Evolutionary conservation across 2,797 vertebrate species (phyloP), one percentile per base, ranked within the genome.

Genomic region (Myotis daubentonii): DNA sequence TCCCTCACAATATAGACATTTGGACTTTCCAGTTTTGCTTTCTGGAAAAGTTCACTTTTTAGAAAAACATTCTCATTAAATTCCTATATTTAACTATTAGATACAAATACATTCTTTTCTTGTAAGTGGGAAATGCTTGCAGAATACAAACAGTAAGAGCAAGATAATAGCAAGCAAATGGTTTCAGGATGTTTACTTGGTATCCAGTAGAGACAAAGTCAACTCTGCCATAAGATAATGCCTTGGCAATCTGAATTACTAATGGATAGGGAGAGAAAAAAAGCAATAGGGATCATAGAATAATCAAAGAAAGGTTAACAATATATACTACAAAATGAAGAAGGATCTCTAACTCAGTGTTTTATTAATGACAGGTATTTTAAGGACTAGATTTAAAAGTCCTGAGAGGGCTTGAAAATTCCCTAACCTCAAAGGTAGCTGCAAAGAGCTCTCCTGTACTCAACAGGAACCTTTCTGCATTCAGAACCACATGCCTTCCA

Each of bases 1-100:
- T 44, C 68, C 44, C 23, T 92, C 78, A 28, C 41, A 68, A 68
- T 6, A 47, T 0, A 19, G 49, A 84, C 62, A 79, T 65, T 23
- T 33, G 55, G 22, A 65, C 55, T 96, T 94, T 41, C n/a, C n/a
- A 62, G 30, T 81, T 87, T 87, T 53, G 38, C 75, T 89, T 94
- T 91, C 44, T 70, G 66, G 38, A 93, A 38, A 80, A 41, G 28
- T 49, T 75, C 16, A 47, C 68, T 76, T 84, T 75, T 96, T 38
- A 92, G 66, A 55, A 94, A 92, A 83, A 72, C 25, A 87, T 17
- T 87, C 20, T 93, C 87, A 87, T 47, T 71, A 80, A 79, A 89
- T 68, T 75, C 76, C 51, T 91, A 25, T 49, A 53, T 49, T 60
- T 93, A 91, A 86, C 53, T 33, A 57, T 38, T 57, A 84, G 36